Percentiles rank a stretch among this genome's conserved stretches.
Evolutionary conservation across 2,888 invertebrate species (phyloP).

Genomic region (Ophion ventricosus): DNA sequence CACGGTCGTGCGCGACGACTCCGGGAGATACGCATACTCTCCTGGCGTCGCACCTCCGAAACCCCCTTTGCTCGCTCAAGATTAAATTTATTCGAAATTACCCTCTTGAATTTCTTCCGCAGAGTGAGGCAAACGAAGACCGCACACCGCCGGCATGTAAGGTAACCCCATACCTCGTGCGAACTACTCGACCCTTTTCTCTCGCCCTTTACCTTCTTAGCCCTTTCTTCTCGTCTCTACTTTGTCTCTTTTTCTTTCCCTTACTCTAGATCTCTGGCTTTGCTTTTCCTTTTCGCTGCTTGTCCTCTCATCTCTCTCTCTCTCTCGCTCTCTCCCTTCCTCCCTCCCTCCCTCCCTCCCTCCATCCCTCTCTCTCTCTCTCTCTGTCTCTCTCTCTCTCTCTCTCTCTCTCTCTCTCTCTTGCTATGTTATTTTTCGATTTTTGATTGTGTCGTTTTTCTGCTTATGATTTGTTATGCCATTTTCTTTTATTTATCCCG

Average conservation of each 20-base stretch:
- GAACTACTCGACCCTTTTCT: conserved; percentile 64
- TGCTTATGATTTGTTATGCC: too few species aligned
- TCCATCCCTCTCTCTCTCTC: conserved; percentile 11
- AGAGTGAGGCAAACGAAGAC: conserved; percentile 64
- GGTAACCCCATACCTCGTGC: conserved; percentile 75
- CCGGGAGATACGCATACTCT: conserved; percentile 8
- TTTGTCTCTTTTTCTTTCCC: conserved; percentile 2
- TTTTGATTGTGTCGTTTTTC: too few species aligned
- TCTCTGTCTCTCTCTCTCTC: too few species aligned
- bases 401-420: too few species aligned
- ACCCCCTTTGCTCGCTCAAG: conserved; percentile 71
- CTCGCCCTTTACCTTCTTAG: conserved; percentile 21
- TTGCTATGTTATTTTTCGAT: too few species aligned
- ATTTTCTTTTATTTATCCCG: too few species aligned
- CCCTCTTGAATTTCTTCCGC: conserved; percentile 77
- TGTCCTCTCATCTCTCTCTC: not conserved
- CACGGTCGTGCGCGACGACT: conserved; percentile 67
- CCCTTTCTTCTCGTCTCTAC: conserved; percentile 14
- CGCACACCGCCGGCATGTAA: conserved; percentile 72
- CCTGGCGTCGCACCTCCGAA: conserved; percentile 70
- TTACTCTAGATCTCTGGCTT: not conserved
- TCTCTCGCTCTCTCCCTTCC: not conserved
- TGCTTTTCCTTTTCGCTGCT: not conserved
- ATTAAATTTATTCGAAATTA: conserved; percentile 78
- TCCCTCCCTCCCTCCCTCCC: not conserved